These are phyloP conservation scores for Tanytarsus gracilentus DNA, from an alignment of 2,888 invertebrate species.

Conservation along the genomic window DNA sequence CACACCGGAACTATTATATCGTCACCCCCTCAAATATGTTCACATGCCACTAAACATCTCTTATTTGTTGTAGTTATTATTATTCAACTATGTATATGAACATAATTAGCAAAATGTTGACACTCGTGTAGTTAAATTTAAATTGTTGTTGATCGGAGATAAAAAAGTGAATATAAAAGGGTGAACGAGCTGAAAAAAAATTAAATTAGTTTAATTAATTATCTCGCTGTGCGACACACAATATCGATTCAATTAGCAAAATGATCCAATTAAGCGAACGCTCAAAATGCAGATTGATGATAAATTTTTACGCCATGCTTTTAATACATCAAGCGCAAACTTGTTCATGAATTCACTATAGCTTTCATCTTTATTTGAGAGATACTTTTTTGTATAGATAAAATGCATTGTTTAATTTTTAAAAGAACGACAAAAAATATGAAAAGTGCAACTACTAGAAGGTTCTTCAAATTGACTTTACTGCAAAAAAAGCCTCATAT, in stretches of 20 bases:
- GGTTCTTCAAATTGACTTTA: not conserved
- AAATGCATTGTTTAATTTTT: not conserved
- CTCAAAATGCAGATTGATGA: not conserved
- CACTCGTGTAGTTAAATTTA: no score
- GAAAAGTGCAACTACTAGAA: not conserved
- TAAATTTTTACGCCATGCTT: not conserved
- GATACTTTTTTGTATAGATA: not conserved
- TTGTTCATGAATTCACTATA: not conserved
- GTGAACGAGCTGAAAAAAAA: not conserved
- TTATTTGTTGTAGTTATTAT: not conserved
- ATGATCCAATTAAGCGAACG: constrained; percentile 1
- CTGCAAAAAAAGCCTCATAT: not conserved
- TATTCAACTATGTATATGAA: not conserved
- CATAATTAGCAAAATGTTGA: not conserved
- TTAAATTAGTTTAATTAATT: constrained; percentile 13
- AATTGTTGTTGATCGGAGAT: no score
- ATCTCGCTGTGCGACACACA: not conserved
- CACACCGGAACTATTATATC: not conserved
- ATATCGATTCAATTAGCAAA: constrained; percentile 10
- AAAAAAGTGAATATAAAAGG: not conserved
- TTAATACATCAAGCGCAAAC: not conserved
- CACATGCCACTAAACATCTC: no score
- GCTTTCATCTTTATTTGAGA: not conserved
- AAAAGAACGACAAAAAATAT: not conserved
- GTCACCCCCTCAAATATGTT: not conserved